Conservation (phyloP, 2,797 vertebrate species). For the Crocodylus rhombifer region DNA sequence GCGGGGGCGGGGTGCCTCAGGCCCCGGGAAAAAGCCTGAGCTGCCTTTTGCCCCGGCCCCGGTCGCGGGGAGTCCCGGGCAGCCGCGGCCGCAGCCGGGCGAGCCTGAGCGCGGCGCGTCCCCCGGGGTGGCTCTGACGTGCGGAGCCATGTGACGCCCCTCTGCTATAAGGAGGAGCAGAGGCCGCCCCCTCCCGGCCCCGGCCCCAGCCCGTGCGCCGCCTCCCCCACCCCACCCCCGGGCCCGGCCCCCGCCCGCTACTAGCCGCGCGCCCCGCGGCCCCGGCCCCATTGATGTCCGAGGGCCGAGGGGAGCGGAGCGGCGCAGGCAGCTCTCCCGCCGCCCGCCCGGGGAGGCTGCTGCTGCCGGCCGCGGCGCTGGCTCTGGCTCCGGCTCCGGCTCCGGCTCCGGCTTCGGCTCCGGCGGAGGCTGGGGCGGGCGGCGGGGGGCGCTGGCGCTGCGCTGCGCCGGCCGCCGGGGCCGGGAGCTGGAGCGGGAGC, state of each 20-base stretch:
- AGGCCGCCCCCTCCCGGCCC: slow-evolving; percentile 87
- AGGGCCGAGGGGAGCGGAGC: slow-evolving; percentile 39
- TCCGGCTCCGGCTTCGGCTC: not conserved
- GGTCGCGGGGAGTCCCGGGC: not conserved
- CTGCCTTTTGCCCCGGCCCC: too few species aligned
- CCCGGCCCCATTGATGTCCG: slow-evolving; percentile 62
- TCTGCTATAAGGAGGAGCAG: slow-evolving; percentile 82
- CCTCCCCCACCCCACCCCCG: slow-evolving; percentile 35
- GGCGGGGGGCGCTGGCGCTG: not conserved
- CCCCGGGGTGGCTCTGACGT: slow-evolving; percentile 71
- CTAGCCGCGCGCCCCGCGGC: slow-evolving; percentile 39
- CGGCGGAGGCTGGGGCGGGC: not conserved
- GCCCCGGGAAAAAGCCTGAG: too few species aligned
- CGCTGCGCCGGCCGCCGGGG: not conserved
- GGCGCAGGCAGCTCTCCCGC: not conserved
- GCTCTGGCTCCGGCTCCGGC: too few species aligned
- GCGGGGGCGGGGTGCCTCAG: too few species aligned
- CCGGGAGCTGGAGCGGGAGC: slow-evolving; percentile 20
- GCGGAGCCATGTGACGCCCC: slow-evolving; percentile 87
- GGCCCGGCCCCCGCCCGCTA: slow-evolving; percentile 25
- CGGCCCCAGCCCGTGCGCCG: slow-evolving; percentile 71
- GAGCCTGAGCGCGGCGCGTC: not conserved
- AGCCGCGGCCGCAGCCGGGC: not conserved
- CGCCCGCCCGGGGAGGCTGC: too few species aligned
- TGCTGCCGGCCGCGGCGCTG: not conserved